Conservation (phyloP, 2,797 vertebrate species). For the Octomys mimax region DNA sequence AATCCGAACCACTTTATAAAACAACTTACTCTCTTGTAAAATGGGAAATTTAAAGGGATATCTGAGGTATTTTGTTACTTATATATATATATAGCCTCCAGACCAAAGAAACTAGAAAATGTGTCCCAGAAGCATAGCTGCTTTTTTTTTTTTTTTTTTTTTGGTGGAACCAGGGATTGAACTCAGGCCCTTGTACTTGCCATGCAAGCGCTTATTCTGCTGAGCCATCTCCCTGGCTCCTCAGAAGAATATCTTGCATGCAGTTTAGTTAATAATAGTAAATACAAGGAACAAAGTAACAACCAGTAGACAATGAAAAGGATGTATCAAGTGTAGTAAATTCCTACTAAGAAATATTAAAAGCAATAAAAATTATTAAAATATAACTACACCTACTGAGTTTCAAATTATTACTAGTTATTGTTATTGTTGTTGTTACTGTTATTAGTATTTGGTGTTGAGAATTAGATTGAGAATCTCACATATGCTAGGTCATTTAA, state of each 20-base stretch:
- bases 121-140: neutral
- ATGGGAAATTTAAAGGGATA: neutral
- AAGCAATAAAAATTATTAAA: neutral
- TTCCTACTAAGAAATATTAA: slow-evolving; percentile 7
- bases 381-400: neutral
- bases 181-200: too few species aligned
- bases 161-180: too few species aligned
- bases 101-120: slow-evolving; percentile 14
- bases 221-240: too few species aligned
- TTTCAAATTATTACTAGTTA: neutral
- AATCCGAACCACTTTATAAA: neutral
- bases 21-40: neutral
- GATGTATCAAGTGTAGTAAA: neutral
- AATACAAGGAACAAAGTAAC: neutral
- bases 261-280: neutral
- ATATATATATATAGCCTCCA: neutral
- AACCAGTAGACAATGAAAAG: neutral
- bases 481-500: neutral
- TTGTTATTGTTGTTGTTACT: neutral
- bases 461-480: neutral
- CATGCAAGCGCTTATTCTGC: too few species aligned
- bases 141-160: too few species aligned
- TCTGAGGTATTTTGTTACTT: neutral
- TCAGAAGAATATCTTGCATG: neutral
- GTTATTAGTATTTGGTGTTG: neutral